A percentile compares a stretch with the other conserved stretches of the same genome.
Conservation (phyloP, 1,140 invertebrate genomes). For the Heliothis virescens region DNA sequence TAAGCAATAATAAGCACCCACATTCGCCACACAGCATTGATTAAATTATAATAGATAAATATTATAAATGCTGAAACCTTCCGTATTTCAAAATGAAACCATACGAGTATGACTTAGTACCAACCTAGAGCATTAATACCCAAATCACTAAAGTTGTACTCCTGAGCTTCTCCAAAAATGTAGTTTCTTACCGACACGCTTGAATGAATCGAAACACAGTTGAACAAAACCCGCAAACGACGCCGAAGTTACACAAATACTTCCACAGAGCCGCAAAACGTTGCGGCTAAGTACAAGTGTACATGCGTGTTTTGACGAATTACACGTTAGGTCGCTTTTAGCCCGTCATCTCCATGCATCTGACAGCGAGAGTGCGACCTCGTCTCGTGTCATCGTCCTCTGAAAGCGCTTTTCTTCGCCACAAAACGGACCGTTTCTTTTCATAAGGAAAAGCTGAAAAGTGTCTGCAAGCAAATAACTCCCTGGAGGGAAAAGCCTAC, state of each 20-base stretch:
- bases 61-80: background rate
- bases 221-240: conserved; percentile 55
- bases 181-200: conserved; percentile 65
- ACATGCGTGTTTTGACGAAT: conserved; percentile 78
- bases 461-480: conserved; percentile 85
- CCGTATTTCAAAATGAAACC: too few species aligned
- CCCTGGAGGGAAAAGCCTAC: conserved; percentile 83
- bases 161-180: background rate
- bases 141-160: background rate
- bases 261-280: conserved; percentile 42
- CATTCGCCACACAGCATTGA: background rate
- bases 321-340: conserved; percentile 81
- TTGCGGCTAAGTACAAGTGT: conserved; percentile 51
- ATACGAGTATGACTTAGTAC: background rate
- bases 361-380: conserved; percentile 81
- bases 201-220: conserved; percentile 71
- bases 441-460: conserved; percentile 85
- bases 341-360: conserved; percentile 79
- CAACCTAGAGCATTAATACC: background rate
- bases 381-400: conserved; percentile 85
- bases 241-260: conserved; percentile 56
- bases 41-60: background rate
- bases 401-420: conserved; percentile 85
- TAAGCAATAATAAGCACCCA: background rate
- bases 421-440: conserved; percentile 85